Conservation (phyloP, 2,888 invertebrate species). For the Frankliniella fusca region DNA sequence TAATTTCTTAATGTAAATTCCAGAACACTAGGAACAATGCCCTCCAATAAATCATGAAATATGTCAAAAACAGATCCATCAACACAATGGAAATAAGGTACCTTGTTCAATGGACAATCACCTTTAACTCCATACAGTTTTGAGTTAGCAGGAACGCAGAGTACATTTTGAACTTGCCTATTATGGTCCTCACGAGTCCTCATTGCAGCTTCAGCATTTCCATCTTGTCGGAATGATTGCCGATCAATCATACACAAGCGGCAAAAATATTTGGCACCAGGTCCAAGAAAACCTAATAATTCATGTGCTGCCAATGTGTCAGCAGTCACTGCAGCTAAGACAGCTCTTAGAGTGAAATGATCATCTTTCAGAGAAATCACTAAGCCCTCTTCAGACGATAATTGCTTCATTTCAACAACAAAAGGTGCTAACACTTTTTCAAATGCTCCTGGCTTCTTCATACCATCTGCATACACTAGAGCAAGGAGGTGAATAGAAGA, state of each 20-base stretch:
- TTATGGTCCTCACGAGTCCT: neutral
- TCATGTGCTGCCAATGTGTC: neutral
- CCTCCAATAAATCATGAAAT: neutral
- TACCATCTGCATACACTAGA: neutral
- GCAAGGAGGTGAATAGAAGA: neutral
- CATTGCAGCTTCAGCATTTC: neutral
- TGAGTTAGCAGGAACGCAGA: neutral
- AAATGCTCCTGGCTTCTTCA: neutral
- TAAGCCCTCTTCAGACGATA: neutral
- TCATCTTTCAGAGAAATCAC: neutral
- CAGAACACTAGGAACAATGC: neutral
- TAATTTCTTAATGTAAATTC: neutral
- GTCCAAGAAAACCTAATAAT: neutral
- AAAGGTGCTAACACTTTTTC: neutral
- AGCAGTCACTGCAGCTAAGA: neutral
- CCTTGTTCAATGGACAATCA: neutral
- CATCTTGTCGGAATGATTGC: neutral
- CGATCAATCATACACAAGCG: neutral
- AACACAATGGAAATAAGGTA: neutral
- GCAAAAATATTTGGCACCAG: neutral
- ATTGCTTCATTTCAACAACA: neutral
- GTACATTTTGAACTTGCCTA: neutral
- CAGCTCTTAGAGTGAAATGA: neutral
- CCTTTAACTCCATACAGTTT: neutral
- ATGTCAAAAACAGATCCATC: neutral